Evolutionary conservation across 2,888 invertebrate genomes (phyloP).

Genomic region (Neocrepidodera transversa): DNA sequence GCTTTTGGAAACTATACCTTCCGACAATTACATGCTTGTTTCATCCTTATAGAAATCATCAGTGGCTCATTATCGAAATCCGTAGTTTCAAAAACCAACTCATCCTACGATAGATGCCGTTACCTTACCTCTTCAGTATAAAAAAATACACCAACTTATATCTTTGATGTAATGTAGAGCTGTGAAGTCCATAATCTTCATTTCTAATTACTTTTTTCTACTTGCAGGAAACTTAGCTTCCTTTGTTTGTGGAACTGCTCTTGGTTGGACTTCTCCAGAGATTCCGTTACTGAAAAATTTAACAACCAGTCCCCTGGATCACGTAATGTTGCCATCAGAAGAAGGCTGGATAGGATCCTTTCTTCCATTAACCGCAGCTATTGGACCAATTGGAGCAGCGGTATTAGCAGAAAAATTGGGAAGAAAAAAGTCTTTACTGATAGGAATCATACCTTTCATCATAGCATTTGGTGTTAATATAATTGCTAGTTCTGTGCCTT

Average conservation of each 20-base stretch:
- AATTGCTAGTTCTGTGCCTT: constrained; percentile 45
- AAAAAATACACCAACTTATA: too few species aligned
- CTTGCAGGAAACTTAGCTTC: constrained; percentile 62
- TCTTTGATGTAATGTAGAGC: too few species aligned
- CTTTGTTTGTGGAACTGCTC: constrained; percentile 60
- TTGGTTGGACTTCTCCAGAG: constrained; percentile 63
- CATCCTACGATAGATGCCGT: too few species aligned
- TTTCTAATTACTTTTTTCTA: constrained; percentile 19
- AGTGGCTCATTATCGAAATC: too few species aligned
- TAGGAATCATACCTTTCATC: constrained; percentile 72
- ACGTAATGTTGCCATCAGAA: constrained; percentile 52
- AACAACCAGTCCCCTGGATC: constrained; percentile 52
- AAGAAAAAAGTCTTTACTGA: constrained; percentile 72
- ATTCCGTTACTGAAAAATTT: constrained; percentile 52
- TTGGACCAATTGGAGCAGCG: constrained; percentile 77
- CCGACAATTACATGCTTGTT: too few species aligned
- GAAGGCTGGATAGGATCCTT: constrained; percentile 65
- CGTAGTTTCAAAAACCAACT: too few species aligned
- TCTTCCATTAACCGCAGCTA: constrained; percentile 62
- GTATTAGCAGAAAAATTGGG: constrained; percentile 71
- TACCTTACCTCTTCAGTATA: too few species aligned
- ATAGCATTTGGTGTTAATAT: constrained; percentile 71
- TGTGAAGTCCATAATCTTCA: too few species aligned
- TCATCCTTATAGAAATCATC: too few species aligned
- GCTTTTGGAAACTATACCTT: too few species aligned